A percentile compares a stretch with the other conserved stretches of the same genome.
These are phyloP conservation scores for Sebastolobus alascanus DNA, from an alignment of 2,797 vertebrate species.

Conservation along the genomic window DNA sequence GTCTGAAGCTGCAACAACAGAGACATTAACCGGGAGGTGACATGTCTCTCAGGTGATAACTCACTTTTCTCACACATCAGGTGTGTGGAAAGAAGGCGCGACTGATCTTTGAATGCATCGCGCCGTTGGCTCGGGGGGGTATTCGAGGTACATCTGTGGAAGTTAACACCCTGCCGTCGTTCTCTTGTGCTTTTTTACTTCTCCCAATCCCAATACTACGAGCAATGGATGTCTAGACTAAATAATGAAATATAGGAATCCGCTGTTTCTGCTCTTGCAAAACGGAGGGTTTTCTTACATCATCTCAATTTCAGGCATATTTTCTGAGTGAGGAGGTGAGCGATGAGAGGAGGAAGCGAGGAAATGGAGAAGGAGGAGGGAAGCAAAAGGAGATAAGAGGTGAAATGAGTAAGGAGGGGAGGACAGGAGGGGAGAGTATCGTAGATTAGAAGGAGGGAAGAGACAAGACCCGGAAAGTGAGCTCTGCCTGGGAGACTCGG, in stretches of 20 bases:
- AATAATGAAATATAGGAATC: slow-evolving; percentile 12
- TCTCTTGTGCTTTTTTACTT: slow-evolving; percentile 25
- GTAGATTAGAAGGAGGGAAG: slow-evolving; percentile 39
- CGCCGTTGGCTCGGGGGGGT: not conserved
- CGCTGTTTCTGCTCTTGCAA: slow-evolving; percentile 51
- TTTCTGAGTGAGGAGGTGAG: slow-evolving; percentile 21
- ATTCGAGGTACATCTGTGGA: not conserved
- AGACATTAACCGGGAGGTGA: slow-evolving; percentile 15
- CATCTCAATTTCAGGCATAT: slow-evolving; percentile 48
- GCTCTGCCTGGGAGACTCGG: slow-evolving; percentile 14
- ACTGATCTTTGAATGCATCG: slow-evolving; percentile 18
- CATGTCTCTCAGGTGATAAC: slow-evolving; percentile 28
- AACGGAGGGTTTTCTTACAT: slow-evolving; percentile 54
- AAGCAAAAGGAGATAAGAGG: slow-evolving; percentile 26
- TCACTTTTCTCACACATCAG: slow-evolving; percentile 34
- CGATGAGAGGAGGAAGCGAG: slow-evolving; percentile 17
- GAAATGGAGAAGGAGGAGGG: slow-evolving; percentile 3
- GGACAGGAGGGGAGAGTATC: slow-evolving; percentile 15
- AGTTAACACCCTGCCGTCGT: not conserved
- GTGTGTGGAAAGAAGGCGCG: slow-evolving; percentile 18
- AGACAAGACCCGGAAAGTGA: slow-evolving; percentile 34
- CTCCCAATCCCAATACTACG: not conserved
- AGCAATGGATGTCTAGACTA: slow-evolving; percentile 6
- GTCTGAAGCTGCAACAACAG: slow-evolving; percentile 9
- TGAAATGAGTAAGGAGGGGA: slow-evolving; percentile 16